Evolutionary conservation across 2,113 vertebrate genomes (phyloP).

Genomic region (Lagenorhynchus albirostris): DNA sequence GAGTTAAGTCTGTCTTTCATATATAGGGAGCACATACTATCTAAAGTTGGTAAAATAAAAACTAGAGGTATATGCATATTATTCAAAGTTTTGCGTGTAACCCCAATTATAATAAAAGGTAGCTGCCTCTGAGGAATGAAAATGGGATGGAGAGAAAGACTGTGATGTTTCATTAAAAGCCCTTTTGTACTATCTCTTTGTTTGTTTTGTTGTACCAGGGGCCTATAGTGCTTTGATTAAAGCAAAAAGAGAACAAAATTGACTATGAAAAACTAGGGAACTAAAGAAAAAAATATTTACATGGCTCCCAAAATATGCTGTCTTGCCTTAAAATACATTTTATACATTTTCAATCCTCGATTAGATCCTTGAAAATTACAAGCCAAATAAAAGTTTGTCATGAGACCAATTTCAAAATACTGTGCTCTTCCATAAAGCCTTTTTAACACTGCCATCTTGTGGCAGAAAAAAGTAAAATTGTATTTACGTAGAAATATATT

Average conservation of each 20-base stretch:
- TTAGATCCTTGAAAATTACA: neutral
- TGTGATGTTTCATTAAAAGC: neutral
- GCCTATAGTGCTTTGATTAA: neutral
- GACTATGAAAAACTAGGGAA: neutral
- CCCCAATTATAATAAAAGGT: neutral
- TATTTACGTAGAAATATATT: neutral
- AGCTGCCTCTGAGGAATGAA: neutral
- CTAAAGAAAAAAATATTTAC: neutral
- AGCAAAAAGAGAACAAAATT: conserved; percentile 14
- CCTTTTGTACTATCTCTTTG: neutral
- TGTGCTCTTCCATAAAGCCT: neutral
- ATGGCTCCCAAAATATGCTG: neutral
- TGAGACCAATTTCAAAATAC: neutral
- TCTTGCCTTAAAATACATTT: neutral
- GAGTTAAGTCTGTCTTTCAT: neutral
- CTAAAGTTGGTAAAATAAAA: neutral
- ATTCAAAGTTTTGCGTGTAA: neutral
- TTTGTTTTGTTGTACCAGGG: neutral
- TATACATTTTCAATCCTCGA: neutral
- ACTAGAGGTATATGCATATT: neutral
- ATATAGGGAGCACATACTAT: neutral
- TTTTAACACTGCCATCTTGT: conserved; percentile 63
- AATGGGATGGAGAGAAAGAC: neutral
- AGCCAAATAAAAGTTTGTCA: neutral
- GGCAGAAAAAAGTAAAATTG: neutral